Base-by-base conservation (phyloP, 2,888 invertebrate genomes). In the Crocallis elinguaria region DNA sequence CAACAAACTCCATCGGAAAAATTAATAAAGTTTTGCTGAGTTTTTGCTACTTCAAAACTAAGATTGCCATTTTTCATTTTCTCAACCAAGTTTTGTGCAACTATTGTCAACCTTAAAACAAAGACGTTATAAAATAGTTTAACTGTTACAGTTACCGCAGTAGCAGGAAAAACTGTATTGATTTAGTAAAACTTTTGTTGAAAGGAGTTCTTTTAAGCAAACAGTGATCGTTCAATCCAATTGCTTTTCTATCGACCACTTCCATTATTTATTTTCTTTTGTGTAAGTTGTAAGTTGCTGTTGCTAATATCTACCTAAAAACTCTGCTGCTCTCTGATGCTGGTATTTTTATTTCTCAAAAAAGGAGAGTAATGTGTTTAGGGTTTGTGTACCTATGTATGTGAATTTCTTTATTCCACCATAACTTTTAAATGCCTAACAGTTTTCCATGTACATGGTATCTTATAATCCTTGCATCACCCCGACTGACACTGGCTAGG, bases 141-240 rank as follows among this genome's bases (percentile, higher is more conserved):
- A 8, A 23, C 9, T 14, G 33, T 33, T 14, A 21, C 23, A 9
- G 38, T 16, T 8, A 36, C 38, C 39, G 13, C 52, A 35, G 48
- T 11, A 32, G 41, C 27, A 33, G 13, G 29, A 48, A 49, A 51
- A 55, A 51, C 45, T 45, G 42, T 56, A 42, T 52, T 51, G 48
- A 51, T 48, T 51, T 29, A 56, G 44, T 36, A 25, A 41, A 57
- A 64, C 46, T 62, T 56, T 51, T 36, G 41, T 46, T 25, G 27
- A 17, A 42, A 41, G 52, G 44, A 57, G 51, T 60, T 66, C 60
- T 54, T 41, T 48, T 64, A 54, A 59, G 43, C 61, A 67, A 74
- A 72, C 62, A 60, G 39, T 51, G 48, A 66, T 68, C 62, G 61
- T 59, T 70, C 61, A 64, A 64, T 61, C 60, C 45, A 64, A 67